Conservation (phyloP, 2,113 vertebrate species). For the Peromyscus californicus region DNA sequence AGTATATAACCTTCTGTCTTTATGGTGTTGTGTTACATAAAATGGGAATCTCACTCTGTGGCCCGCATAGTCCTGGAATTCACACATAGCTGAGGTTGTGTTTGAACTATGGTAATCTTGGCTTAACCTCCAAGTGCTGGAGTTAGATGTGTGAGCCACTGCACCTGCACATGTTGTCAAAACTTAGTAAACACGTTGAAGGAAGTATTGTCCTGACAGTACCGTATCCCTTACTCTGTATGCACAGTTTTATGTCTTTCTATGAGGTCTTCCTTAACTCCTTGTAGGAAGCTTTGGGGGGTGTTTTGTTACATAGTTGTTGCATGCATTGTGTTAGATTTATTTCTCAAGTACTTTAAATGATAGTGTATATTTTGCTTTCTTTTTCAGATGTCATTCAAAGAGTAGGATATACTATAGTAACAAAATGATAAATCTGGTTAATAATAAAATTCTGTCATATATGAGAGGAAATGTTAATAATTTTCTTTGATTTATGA, state of each 20-base stretch:
- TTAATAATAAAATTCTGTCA: neutral
- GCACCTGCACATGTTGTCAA: neutral
- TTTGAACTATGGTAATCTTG: neutral
- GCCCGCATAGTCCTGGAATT: neutral
- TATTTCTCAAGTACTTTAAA: neutral
- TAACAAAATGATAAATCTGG: constrained; percentile 29
- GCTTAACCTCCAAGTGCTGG: neutral
- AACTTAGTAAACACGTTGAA: neutral
- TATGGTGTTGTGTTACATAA: neutral
- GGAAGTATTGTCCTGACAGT: neutral
- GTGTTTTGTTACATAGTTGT: neutral
- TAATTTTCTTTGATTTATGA: constrained; percentile 23
- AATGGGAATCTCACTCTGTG: neutral
- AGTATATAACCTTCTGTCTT: neutral
- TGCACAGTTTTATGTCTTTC: neutral
- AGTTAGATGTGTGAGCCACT: neutral
- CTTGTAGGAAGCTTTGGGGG: neutral
- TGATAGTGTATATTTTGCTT: neutral
- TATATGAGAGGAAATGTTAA: neutral
- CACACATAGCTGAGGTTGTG: too few relatives aligned
- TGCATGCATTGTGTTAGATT: neutral
- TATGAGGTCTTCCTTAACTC: neutral
- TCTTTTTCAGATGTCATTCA: neutral
- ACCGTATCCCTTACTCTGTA: neutral
- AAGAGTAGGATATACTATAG: neutral